Percentiles rank a stretch among this genome's conserved stretches.
Evolutionary conservation across 2,888 invertebrate genomes (phyloP).

Genomic region (Chromoteleia sp.): DNA sequence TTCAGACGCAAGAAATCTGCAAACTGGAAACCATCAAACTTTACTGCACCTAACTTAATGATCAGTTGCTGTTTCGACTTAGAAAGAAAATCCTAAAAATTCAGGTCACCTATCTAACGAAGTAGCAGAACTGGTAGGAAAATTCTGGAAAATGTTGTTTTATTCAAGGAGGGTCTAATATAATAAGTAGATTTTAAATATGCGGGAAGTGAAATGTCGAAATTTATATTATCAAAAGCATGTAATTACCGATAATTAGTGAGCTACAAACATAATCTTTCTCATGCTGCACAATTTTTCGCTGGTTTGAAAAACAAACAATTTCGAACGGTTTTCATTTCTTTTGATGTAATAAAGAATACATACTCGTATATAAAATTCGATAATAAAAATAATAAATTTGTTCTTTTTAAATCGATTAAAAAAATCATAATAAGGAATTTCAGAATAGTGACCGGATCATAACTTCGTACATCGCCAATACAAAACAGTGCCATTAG

Average conservation of each 20-base stretch:
- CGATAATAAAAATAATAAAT: too few species aligned
- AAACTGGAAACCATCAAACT: conserved; percentile 2
- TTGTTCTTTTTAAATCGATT: too few species aligned
- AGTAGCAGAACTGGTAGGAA: conserved; percentile 17
- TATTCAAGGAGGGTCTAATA: background rate
- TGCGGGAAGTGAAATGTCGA: background rate
- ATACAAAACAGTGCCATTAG: background rate
- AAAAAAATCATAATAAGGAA: background rate
- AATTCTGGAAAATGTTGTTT: conserved; percentile 18
- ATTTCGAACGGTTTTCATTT: too few species aligned
- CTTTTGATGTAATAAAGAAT: too few species aligned
- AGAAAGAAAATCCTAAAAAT: conserved; percentile 41
- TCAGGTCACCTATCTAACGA: conserved; percentile 28
- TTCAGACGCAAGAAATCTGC: background rate
- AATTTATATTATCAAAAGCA: background rate
- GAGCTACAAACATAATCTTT: background rate
- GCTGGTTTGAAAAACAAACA: too few species aligned
- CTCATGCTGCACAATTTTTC: too few species aligned
- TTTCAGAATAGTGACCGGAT: too few species aligned
- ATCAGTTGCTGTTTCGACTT: conserved; percentile 1
- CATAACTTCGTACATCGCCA: background rate
- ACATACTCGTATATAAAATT: too few species aligned
- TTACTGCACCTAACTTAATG: conserved; percentile 9
- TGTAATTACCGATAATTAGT: background rate
- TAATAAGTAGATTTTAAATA: background rate